Percentiles rank a stretch among this genome's conserved stretches.
These are phyloP conservation scores for Drosophila sucinea DNA, from an alignment of 1,140 invertebrate species.

Conservation along the genomic window DNA sequence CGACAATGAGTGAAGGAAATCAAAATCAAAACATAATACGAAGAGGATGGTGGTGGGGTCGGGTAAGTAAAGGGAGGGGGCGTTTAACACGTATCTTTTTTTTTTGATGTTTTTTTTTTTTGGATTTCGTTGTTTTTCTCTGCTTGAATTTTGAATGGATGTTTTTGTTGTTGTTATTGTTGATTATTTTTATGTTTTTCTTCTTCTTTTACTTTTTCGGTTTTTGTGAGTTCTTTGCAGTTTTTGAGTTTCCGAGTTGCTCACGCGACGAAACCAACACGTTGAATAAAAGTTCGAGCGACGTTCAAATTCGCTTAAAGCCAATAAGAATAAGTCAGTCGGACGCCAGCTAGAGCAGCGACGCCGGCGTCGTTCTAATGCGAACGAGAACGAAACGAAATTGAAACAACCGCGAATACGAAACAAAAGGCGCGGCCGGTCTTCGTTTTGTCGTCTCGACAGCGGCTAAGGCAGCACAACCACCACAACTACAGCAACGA, in stretches of 20 bases:
- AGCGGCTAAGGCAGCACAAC: slow-evolving; percentile 50
- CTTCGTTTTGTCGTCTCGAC: slow-evolving; percentile 17
- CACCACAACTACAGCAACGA: slow-evolving; percentile 11
- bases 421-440: slow-evolving; percentile 57
- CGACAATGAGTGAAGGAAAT: background rate
- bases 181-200: slow-evolving; percentile 18
- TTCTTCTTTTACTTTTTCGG: slow-evolving; percentile 15
- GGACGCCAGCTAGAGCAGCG: slow-evolving; percentile 45
- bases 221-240: slow-evolving; percentile 28
- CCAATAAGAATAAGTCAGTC: slow-evolving; percentile 79
- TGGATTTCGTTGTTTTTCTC: background rate
- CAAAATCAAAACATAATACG: slow-evolving; percentile 10
- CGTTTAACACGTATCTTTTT: background rate
- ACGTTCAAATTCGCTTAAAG: slow-evolving; percentile 80
- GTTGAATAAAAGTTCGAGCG: slow-evolving; percentile 79
- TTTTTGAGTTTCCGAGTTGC: slow-evolving; percentile 72
- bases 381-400: slow-evolving; percentile 32
- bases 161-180: slow-evolving; percentile 28
- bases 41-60: background rate
- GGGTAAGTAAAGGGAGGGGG: background rate
- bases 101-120: background rate
- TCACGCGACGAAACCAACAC: slow-evolving; percentile 76
- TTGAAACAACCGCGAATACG: slow-evolving; percentile 32
- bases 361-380: slow-evolving; percentile 58
- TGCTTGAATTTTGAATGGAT: background rate